Evolutionary conservation across 2,113 vertebrate species (phyloP).

Genomic region (Limnothrissa miodon): DNA sequence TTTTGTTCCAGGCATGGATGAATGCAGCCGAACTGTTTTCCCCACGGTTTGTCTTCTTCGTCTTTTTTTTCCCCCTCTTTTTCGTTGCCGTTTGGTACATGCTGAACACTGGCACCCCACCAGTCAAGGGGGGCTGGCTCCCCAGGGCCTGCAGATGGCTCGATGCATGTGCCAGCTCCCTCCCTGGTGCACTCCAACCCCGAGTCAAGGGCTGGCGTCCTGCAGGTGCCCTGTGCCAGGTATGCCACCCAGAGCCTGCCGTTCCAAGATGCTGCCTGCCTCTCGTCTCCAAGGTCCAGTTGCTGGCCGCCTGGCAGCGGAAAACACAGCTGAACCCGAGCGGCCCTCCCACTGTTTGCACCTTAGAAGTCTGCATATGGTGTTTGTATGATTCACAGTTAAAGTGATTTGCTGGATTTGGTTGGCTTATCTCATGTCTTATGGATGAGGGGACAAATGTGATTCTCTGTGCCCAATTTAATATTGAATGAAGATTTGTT

Average conservation of each 20-base stretch:
- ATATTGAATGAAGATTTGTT: background rate
- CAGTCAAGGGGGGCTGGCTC: constrained; percentile 51
- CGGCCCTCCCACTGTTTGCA: background rate
- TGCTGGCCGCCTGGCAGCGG: background rate
- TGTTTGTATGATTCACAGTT: background rate
- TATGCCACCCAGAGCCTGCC: constrained; percentile 31
- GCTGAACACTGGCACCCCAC: constrained; percentile 28
- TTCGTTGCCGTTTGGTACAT: constrained; percentile 28
- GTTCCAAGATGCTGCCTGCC: constrained; percentile 3
- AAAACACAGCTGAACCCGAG: background rate
- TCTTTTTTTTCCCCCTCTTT: background rate
- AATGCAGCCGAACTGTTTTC: background rate
- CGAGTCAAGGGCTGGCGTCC: constrained; percentile 58
- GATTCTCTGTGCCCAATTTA: background rate
- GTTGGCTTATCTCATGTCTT: background rate
- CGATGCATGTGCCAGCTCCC: constrained; percentile 56
- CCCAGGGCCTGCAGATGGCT: constrained; percentile 67
- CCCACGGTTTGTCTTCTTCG: background rate
- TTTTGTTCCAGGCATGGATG: background rate
- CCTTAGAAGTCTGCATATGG: constrained; percentile 28
- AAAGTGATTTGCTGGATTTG: background rate
- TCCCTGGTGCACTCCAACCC: constrained; percentile 41
- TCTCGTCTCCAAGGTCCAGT: background rate
- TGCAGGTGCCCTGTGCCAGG: constrained; percentile 45
- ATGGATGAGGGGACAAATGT: background rate